Base-by-base conservation (phyloP, 2,113 vertebrate genomes). In the Anhinga rufa region DNA sequence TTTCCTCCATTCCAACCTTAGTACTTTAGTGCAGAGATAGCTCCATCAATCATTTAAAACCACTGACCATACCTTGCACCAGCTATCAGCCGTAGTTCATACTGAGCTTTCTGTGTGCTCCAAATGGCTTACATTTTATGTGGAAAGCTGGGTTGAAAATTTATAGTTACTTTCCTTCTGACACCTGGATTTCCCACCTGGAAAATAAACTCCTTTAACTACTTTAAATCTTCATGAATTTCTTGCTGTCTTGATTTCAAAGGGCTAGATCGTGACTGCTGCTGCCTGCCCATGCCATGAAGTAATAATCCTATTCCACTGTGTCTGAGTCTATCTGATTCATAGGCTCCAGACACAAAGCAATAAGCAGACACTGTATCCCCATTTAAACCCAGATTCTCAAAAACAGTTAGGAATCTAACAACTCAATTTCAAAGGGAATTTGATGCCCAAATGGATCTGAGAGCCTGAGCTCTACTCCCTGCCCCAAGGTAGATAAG, bases 131-230 rank as follows among this genome's bases (percentile, higher is more conserved):
- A 94, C 92, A 95, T 95, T 97, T 97, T 96, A 92, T 96, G 97
- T 97, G 96, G 96, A 97, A 98, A 98, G 93, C 94, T 96, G 91
- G 97, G 94, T 91, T 97, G 95, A 96, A 96, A 97, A 98, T 98
- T 98, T 98, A 98, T 98, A 94, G 97, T 97, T 98, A 96, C 97
- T 97, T 94, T 97, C 94, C 88, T 97, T 97, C 92, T 97, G 95
- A 98, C 95, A 97, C 96, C 95, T 97, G 97, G 93, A 96, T 97
- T 97, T 97, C 97, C 96, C 96, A 98, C 97, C 97, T 98, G 97
- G 93, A 97, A 98, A 97, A 98, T 98, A 98, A 98, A 98, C 97
- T 96, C 97, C 84, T 97, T 95, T 96, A 97, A 98, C 96, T 96
- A 95, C 97, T 96, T 97, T 97, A 98, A 98, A 98, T 98, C 97